A percentile compares a stretch with the other conserved stretches of the same genome.
phyloP scores from a whole-genome alignment of 2,888 invertebrate genomes.

The Galeopsomyia nigrocyanea region DNA sequence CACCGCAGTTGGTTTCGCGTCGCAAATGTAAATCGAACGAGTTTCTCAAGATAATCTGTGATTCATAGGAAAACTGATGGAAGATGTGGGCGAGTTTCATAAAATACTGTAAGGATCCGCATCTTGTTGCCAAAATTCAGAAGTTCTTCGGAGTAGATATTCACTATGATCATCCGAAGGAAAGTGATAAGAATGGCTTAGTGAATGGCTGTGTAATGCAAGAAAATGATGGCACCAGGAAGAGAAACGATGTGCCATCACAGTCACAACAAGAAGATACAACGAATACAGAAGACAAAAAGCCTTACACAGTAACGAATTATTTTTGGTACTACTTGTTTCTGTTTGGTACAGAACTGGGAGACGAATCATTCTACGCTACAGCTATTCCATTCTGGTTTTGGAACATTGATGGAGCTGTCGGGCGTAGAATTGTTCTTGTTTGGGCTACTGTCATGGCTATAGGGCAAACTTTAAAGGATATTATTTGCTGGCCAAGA shows the following conservation, averaged over 20 bases:
- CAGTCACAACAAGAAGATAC: conserved; percentile 57
- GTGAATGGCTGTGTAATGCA: conserved; percentile 45
- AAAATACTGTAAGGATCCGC: conserved; percentile 81
- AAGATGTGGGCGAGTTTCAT: conserved; percentile 66
- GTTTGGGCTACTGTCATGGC: conserved; percentile 90
- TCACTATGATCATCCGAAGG: conserved; percentile 47
- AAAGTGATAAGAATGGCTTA: conserved; percentile 37
- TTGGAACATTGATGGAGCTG: conserved; percentile 93
- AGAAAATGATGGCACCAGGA: conserved; percentile 51
- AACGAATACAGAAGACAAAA: conserved; percentile 62
- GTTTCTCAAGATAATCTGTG: neutral
- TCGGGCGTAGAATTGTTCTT: conserved; percentile 84
- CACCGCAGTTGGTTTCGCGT: too few relatives aligned
- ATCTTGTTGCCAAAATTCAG: conserved; percentile 84
- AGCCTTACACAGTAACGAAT: conserved; percentile 75
- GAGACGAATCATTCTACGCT: conserved; percentile 92
- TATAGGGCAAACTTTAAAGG: conserved; percentile 90
- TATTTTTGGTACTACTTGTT: conserved; percentile 89
- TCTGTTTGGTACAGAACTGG: conserved; percentile 86
- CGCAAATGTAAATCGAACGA: too few relatives aligned
- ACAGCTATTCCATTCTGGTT: conserved; percentile 94
- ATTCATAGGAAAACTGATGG: conserved; percentile 35
- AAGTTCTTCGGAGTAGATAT: conserved; percentile 82
- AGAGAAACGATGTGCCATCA: conserved; percentile 63
- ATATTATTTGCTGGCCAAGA: conserved; percentile 88